These are phyloP conservation scores for Sebastes itinus DNA, from an alignment of 2,797 vertebrate species.

Conservation along the genomic window DNA sequence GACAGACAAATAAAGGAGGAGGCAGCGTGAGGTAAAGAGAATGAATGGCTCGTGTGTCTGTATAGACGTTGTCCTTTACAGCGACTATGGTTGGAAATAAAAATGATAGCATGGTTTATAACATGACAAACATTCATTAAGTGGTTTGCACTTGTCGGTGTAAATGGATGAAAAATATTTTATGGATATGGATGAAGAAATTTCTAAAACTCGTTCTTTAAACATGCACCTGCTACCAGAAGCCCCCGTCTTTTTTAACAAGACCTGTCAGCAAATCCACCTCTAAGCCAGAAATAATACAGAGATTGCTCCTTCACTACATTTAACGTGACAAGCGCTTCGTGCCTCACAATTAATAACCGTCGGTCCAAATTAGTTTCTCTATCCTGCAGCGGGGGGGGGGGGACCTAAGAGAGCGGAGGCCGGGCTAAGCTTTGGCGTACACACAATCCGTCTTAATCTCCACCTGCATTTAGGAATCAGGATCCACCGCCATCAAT, in stretches of 20 bases:
- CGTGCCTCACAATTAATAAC: constrained; percentile 68
- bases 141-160: background rate
- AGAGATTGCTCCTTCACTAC: constrained; percentile 46
- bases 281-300: constrained; percentile 55
- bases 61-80: background rate
- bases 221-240: constrained; percentile 30
- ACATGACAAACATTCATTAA: background rate
- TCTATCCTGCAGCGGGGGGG: constrained; percentile 46
- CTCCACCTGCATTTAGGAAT: constrained; percentile 64
- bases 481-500: constrained; percentile 64
- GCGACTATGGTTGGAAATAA: background rate
- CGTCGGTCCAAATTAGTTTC: constrained; percentile 62
- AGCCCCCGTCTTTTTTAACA: constrained; percentile 38
- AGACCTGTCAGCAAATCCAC: constrained; percentile 48
- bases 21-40: constrained; percentile 23
- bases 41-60: background rate
- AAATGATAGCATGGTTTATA: background rate
- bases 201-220: background rate
- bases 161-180: background rate
- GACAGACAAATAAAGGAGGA: constrained; percentile 18
- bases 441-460: constrained; percentile 72
- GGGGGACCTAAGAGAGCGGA: constrained; percentile 38
- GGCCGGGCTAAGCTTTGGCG: constrained; percentile 51
- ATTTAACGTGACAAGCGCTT: constrained; percentile 64
- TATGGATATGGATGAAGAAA: background rate